These are phyloP conservation scores for Meiosimyza platycephala DNA, from an alignment of 2,888 invertebrate genomes.

Conservation along the genomic window DNA sequence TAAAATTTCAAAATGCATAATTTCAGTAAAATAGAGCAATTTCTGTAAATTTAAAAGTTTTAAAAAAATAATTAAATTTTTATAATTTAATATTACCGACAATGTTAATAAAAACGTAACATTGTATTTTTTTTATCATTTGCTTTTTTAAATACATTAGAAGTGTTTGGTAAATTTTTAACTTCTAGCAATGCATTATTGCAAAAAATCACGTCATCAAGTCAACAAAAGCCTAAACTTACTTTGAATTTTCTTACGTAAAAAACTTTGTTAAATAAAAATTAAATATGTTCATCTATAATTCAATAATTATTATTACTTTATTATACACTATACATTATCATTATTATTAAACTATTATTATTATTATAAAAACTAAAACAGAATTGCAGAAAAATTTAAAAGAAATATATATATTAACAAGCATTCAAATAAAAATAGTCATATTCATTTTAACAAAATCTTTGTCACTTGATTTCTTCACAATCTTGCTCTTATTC, in stretches of 20 bases:
- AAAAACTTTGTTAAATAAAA: conserved; percentile 32
- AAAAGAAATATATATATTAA: conserved; percentile 22
- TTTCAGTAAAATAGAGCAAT: conserved; percentile 25
- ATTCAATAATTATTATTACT: conserved; percentile 30
- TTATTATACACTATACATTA: conserved; percentile 19
- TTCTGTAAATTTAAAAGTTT: no score
- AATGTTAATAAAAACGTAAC: no score
- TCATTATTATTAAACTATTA: conserved; percentile 27
- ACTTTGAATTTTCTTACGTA: conserved; percentile 16
- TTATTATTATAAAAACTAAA: conserved; percentile 32
- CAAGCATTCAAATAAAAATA: conserved; percentile 27
- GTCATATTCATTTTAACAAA: conserved; percentile 28
- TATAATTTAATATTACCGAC: no score
- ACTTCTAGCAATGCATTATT: background rate
- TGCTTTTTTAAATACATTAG: no score
- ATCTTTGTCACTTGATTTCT: background rate
- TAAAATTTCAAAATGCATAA: conserved; percentile 36
- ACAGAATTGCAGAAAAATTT: conserved; percentile 13
- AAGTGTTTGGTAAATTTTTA: background rate
- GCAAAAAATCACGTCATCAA: conserved; percentile 19
- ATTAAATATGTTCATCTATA: conserved; percentile 30
- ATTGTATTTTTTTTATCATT: no score
- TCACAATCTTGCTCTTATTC: no score
- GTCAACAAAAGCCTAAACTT: conserved; percentile 23
- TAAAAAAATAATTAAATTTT: no score